Evolutionary conservation across 1,140 invertebrate species (phyloP).

Genomic region (Brachionus sp.): DNA sequence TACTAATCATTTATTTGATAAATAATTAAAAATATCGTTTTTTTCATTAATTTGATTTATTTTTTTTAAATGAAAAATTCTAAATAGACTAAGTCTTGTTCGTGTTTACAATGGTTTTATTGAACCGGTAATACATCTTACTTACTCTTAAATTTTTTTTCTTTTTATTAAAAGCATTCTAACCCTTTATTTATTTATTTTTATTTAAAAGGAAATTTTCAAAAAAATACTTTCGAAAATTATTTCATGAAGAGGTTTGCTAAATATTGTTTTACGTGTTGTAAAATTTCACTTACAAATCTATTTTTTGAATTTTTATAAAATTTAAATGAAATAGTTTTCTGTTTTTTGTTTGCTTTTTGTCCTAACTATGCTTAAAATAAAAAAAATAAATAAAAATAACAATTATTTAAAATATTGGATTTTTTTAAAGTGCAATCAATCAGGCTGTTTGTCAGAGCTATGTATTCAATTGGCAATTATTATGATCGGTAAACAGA

Average conservation of each 20-base stretch:
- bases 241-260: conserved; percentile 27
- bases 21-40: too few relatives aligned
- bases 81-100: not conserved
- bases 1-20: not conserved
- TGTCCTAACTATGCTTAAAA: not conserved
- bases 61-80: not conserved
- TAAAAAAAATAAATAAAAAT: not conserved
- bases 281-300: not conserved
- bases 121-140: conserved; percentile 10
- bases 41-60: not conserved
- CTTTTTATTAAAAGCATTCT: not conserved
- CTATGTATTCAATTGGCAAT: conserved; percentile 46
- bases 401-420: not conserved
- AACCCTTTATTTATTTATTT: not conserved
- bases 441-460: conserved; percentile 41
- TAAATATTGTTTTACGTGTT: not conserved
- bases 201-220: conserved; percentile 35
- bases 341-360: not conserved
- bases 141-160: not conserved
- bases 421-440: conserved; percentile 44
- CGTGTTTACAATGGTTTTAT: conserved; percentile 33
- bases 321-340: not conserved
- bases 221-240: conserved; percentile 11
- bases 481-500: conserved; percentile 45
- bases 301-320: not conserved